Conservation (phyloP, 2,797 vertebrate species). For the Semaprochilodus insignis region DNA sequence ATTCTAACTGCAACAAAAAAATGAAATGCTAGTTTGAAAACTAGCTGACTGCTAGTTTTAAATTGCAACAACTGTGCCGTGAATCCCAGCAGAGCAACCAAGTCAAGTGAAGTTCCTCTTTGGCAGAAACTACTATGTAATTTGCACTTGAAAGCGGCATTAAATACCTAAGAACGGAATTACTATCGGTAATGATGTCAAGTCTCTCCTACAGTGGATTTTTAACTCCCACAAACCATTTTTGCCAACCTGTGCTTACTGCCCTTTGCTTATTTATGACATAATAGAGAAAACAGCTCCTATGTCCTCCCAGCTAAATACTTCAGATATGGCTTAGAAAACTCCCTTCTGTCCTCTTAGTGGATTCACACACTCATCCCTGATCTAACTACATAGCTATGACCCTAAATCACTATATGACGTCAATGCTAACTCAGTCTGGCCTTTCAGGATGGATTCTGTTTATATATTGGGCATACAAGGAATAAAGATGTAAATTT, state of each 20-base stretch:
- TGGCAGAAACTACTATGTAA: not conserved
- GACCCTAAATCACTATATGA: constrained; percentile 8
- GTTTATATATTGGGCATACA: not conserved
- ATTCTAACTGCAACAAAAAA: no score
- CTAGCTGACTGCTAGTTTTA: not conserved
- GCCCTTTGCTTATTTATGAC: constrained; percentile 16
- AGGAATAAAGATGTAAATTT: not conserved
- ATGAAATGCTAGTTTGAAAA: no score
- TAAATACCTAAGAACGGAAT: not conserved
- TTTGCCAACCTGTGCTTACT: not conserved
- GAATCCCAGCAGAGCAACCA: not conserved
- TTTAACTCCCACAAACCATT: not conserved
- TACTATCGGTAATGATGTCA: not conserved
- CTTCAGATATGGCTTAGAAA: constrained; percentile 12
- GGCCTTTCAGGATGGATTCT: not conserved
- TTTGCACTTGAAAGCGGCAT: not conserved
- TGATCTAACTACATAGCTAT: constrained; percentile 25
- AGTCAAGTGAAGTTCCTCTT: not conserved
- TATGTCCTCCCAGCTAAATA: constrained; percentile 27
- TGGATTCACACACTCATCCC: not conserved
- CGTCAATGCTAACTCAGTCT: constrained; percentile 1
- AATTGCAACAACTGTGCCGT: not conserved
- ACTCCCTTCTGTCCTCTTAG: not conserved
- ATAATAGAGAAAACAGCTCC: constrained; percentile 16
- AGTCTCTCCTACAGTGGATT: constrained; percentile 1